These are phyloP conservation scores for Agonum fuliginosum DNA, from an alignment of 2,888 invertebrate genomes.

Conservation along the genomic window DNA sequence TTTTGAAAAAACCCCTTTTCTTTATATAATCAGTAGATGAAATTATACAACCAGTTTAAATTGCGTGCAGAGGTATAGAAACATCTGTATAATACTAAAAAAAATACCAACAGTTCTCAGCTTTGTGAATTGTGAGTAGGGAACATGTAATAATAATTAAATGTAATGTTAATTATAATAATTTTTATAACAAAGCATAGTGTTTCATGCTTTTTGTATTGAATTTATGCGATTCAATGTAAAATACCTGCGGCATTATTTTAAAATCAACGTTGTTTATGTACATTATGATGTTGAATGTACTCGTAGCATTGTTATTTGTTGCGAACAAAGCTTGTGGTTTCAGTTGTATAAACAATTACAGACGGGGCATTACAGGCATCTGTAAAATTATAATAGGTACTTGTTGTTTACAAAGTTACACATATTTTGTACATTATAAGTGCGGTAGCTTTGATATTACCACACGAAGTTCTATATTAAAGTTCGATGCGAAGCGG, in stretches of 20 bases:
- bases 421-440: constrained; percentile 3
- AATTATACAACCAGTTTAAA: no score
- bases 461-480: no score
- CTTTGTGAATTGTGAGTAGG: neutral
- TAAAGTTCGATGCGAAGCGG: no score
- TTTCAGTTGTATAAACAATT: constrained; percentile 24
- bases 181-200: neutral
- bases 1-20: no score
- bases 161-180: neutral
- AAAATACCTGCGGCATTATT: constrained; percentile 15
- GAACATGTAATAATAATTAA: constrained; percentile 3
- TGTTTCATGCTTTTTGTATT: neutral
- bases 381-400: constrained; percentile 10
- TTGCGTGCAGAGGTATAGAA: no score
- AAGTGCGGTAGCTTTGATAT: no score
- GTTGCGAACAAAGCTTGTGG: constrained; percentile 18
- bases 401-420: constrained; percentile 14
- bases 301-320: constrained; percentile 19
- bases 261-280: constrained; percentile 32
- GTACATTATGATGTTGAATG: no score
- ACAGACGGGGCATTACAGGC: neutral
- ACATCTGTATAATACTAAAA: no score
- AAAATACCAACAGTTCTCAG: no score
- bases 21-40: no score
- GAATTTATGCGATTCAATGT: neutral